Base-by-base conservation (phyloP, 2,888 invertebrate species). In the Melanostoma mellinum region DNA sequence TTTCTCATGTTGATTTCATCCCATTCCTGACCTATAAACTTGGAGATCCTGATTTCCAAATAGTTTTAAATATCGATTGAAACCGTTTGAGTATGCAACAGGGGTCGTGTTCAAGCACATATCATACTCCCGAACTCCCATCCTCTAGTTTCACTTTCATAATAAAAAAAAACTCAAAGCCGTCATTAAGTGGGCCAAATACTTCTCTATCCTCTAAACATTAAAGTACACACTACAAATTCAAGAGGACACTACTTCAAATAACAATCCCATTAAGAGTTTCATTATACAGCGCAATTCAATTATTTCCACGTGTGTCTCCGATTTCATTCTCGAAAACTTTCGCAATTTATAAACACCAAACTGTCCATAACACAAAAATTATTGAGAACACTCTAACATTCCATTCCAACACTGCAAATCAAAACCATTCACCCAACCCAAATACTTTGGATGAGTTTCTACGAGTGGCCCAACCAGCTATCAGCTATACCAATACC, bases 261-360 rank as follows among this genome's bases (percentile, higher is more conserved):
- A 58, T 44, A 60, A 44, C 42, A 60, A 60, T 75, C 55, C 46
- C 52, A 36, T 68, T 52, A 50, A 5, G 20, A 76, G 30, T 55
- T 55, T 55, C 61, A 35, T 63, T 44, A 63, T 9, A 69, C 50
- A 63, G 65, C 8, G 40, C 46, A 71, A 76, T 76, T 63, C 42
- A 48, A 61, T 63, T 56, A 33, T 10, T 61, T 72, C 8, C 9
- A 9, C 4, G 36, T n/a, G 35, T 44, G 6, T 30, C 42, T 55
- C 6, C 30, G 52, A 48, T 20, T 38, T 65, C 55, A 9, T 10
- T 33, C 42, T 40, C 9, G 9, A 67, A 63, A 8, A 56, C 80
- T 75, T 80, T 75, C 69, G 69, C 75, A 75, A 58, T 50, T 65
- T 65, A 40, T 46, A 61, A 68, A 67, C 50, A 73, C 50, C 65